phyloP scores from a whole-genome alignment of 2,888 invertebrate species.

The Yponomeuta plumbellus region DNA sequence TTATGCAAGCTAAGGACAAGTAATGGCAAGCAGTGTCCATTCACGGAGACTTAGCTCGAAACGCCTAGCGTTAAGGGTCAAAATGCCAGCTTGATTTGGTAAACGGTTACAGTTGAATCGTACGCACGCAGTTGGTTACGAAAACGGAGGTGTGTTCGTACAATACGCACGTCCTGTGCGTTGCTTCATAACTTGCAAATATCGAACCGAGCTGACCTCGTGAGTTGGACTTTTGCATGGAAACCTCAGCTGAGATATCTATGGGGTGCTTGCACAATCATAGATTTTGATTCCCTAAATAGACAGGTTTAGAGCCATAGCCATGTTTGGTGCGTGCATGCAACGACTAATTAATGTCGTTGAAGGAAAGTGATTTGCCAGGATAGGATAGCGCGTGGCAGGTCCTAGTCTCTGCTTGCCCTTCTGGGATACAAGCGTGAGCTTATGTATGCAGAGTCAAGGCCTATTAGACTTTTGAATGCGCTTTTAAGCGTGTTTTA shows the following conservation, averaged over 20 bases:
- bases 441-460: no score
- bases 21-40: background rate
- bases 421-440: no score
- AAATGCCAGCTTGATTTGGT: no score
- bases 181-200: background rate
- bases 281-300: background rate
- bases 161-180: background rate
- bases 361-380: no score
- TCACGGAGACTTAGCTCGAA: background rate
- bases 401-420: no score
- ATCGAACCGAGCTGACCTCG: background rate
- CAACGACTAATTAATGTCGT: no score
- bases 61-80: no score
- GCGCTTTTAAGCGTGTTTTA: no score
- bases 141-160: background rate
- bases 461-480: no score
- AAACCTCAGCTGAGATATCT: background rate
- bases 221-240: background rate
- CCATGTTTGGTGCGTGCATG: no score
- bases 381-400: no score
- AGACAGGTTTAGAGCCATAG: no score
- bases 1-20: background rate
- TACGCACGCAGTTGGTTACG: background rate
- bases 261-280: background rate
- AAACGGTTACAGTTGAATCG: background rate